Evolutionary conservation across 2,797 vertebrate genomes (phyloP).

Genomic region (Rhinophrynus dorsalis): DNA sequence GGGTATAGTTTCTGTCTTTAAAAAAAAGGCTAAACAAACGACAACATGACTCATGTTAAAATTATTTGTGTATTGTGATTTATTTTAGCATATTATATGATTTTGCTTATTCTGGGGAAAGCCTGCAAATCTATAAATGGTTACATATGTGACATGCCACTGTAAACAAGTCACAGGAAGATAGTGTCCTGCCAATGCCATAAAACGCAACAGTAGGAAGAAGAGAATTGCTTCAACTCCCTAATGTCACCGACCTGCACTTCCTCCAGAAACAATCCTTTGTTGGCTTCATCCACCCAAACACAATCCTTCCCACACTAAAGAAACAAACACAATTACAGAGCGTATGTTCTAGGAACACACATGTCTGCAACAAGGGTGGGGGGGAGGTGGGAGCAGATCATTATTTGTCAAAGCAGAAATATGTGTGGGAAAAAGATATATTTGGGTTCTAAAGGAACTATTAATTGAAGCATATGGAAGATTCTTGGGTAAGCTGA

Average conservation of each 20-base stretch:
- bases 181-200: neutral
- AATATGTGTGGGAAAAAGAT: too few relatives aligned
- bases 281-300: neutral
- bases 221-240: constrained; percentile 1
- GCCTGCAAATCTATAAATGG: too few relatives aligned
- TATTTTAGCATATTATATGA: neutral
- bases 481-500: too few relatives aligned
- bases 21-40: too few relatives aligned
- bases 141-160: neutral
- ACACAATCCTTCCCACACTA: constrained; percentile 3
- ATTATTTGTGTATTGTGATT: constrained; percentile 9
- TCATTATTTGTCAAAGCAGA: too few relatives aligned
- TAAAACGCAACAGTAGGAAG: neutral
- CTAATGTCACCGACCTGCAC: constrained; percentile 37
- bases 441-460: too few relatives aligned
- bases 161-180: constrained; percentile 23
- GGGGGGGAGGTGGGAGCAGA: too few relatives aligned
- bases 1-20: too few relatives aligned
- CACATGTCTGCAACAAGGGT: too few relatives aligned
- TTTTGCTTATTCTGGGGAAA: too few relatives aligned
- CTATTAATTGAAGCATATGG: too few relatives aligned
- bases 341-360: neutral
- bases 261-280: constrained; percentile 42
- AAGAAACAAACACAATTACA: neutral
- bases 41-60: too few relatives aligned